Conservation (phyloP, 2,113 vertebrate species). For the Esox niger region DNA sequence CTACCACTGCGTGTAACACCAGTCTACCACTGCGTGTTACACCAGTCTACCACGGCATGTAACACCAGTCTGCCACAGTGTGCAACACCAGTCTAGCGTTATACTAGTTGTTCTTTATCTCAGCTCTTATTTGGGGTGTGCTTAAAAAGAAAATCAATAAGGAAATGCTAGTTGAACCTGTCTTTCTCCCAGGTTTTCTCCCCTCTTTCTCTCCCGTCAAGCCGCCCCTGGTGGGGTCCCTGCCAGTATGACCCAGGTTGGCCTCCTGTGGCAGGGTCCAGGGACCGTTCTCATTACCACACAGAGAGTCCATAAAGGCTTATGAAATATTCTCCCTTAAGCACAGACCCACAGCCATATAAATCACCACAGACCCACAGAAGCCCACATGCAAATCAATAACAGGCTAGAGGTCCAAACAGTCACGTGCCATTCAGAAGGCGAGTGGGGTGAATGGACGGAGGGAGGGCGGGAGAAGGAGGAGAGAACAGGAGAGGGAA, state of each 20-base stretch:
- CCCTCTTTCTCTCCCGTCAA: neutral
- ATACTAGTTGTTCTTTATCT: too few relatives aligned
- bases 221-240: too few relatives aligned
- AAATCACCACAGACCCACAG: neutral
- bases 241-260: neutral
- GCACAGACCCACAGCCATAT: neutral
- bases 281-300: constrained; percentile 5
- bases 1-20: neutral
- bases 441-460: neutral
- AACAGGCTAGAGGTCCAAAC: neutral
- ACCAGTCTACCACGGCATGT: too few relatives aligned
- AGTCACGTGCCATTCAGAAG: neutral
- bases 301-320: constrained; percentile 5
- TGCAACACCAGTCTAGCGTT: too few relatives aligned
- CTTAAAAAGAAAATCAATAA: too few relatives aligned
- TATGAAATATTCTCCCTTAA: neutral
- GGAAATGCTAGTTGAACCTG: too few relatives aligned
- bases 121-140: neutral
- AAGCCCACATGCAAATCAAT: constrained; percentile 2
- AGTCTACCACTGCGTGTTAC: neutral
- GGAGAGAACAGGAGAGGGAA: neutral
- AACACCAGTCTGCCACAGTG: too few relatives aligned
- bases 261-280: neutral
- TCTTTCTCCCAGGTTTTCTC: neutral
- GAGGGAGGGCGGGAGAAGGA: neutral